Conservation (phyloP, 1,140 invertebrate species). For the Bombus difficillimus region DNA sequence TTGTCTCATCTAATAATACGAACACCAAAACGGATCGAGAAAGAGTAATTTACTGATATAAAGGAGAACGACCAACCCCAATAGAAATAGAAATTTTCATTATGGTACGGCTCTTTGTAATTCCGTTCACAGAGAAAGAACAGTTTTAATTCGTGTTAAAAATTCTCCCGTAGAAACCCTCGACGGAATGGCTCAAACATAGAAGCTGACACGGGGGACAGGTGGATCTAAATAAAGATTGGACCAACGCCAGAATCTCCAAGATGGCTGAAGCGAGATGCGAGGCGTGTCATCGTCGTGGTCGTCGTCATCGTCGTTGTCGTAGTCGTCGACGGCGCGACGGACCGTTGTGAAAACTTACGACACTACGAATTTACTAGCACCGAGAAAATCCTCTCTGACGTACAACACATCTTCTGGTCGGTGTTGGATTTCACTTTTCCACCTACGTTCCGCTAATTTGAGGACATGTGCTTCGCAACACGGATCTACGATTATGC, state of each 20-base stretch:
- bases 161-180: conserved; percentile 66
- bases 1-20: neutral
- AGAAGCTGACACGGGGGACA: conserved; percentile 79
- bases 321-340: conserved; percentile 41
- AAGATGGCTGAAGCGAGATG: conserved; percentile 76
- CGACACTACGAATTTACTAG: conserved; percentile 67
- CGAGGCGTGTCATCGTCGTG: conserved; percentile 60
- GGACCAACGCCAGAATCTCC: conserved; percentile 78
- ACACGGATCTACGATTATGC: neutral
- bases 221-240: conserved; percentile 83
- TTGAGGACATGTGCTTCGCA: conserved; percentile 40
- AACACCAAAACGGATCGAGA: neutral
- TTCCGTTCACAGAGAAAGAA: conserved; percentile 49
- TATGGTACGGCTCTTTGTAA: conserved; percentile 11
- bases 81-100: neutral
- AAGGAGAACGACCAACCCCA: too few relatives aligned
- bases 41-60: neutral
- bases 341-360: conserved; percentile 59
- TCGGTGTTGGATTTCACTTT: conserved; percentile 66
- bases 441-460: conserved; percentile 62
- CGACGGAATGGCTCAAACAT: conserved; percentile 62
- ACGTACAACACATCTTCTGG: conserved; percentile 31
- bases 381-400: conserved; percentile 49
- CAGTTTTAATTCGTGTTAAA: conserved; percentile 67
- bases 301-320: conserved; percentile 46